These are phyloP conservation scores for Tadarida brasiliensis DNA, from an alignment of 2,797 vertebrate genomes.

Conservation along the genomic window DNA sequence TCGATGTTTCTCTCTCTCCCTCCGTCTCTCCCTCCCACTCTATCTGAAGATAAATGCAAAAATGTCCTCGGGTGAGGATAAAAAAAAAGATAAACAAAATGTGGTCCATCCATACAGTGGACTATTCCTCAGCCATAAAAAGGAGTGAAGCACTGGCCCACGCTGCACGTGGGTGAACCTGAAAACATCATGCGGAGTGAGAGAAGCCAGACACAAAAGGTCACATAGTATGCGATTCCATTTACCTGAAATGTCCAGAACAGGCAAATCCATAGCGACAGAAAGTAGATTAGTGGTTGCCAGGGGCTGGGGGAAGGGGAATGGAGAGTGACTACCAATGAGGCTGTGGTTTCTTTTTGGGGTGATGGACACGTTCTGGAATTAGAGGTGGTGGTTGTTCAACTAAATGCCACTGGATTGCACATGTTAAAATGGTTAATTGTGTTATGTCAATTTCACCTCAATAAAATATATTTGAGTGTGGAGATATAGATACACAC, in stretches of 20 bases:
- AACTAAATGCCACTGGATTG: no score
- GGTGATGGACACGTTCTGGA: neutral
- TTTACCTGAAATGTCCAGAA: neutral
- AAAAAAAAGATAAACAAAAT: neutral
- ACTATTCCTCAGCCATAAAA: no score
- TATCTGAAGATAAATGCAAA: no score
- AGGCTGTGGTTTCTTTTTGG: neutral
- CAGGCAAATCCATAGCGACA: neutral
- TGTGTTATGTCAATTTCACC: neutral
- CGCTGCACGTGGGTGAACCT: accelerated
- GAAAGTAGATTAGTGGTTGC: no score
- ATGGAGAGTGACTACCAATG: neutral
- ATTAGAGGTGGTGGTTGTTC: neutral
- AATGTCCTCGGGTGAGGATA: no score
- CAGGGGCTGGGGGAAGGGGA: no score
- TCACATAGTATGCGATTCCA: neutral
- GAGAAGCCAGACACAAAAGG: neutral
- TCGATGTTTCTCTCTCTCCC: no score
- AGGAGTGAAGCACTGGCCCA: neutral
- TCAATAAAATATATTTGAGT: no score
- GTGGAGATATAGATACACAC: no score
- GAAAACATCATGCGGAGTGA: neutral
- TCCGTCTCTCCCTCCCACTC: no score
- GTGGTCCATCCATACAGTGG: neutral
- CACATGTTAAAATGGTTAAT: neutral